Evolutionary conservation across 2,797 vertebrate species (phyloP).

Genomic region (Clarias laeviceps): DNA sequence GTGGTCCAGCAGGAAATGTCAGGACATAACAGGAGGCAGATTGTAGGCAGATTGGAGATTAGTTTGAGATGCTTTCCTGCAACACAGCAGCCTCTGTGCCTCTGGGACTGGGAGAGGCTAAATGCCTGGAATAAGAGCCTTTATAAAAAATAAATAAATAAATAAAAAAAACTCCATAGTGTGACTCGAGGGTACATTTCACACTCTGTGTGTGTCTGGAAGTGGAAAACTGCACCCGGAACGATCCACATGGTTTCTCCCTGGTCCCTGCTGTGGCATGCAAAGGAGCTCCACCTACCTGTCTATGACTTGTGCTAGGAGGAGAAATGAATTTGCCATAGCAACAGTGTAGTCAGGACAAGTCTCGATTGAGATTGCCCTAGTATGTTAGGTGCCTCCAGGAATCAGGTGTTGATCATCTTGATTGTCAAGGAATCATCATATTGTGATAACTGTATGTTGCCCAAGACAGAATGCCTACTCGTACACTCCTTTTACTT

Average conservation of each 20-base stretch:
- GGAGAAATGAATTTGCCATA: neutral
- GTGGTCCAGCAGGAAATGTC: constrained; percentile 45
- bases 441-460: neutral
- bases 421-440: no score
- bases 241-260: constrained; percentile 58
- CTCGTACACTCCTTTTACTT: neutral
- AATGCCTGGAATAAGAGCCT: constrained; percentile 65
- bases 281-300: neutral
- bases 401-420: neutral
- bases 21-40: constrained; percentile 38
- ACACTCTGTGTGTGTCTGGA: neutral
- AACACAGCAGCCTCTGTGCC: constrained; percentile 38
- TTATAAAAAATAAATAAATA: constrained; percentile 65
- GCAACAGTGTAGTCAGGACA: neutral
- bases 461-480: neutral
- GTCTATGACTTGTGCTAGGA: constrained; percentile 9
- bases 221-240: neutral
- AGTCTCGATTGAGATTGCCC: neutral
- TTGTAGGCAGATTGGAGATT: constrained; percentile 32
- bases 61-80: constrained; percentile 16
- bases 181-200: constrained; percentile 45
- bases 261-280: constrained; percentile 1
- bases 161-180: constrained; percentile 57
- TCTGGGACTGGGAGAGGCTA: constrained; percentile 32
- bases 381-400: no score